A percentile compares a stretch with the other conserved stretches of the same genome.
Evolutionary conservation across 2,113 vertebrate genomes (phyloP).

Genomic region (Calcarius ornatus): DNA sequence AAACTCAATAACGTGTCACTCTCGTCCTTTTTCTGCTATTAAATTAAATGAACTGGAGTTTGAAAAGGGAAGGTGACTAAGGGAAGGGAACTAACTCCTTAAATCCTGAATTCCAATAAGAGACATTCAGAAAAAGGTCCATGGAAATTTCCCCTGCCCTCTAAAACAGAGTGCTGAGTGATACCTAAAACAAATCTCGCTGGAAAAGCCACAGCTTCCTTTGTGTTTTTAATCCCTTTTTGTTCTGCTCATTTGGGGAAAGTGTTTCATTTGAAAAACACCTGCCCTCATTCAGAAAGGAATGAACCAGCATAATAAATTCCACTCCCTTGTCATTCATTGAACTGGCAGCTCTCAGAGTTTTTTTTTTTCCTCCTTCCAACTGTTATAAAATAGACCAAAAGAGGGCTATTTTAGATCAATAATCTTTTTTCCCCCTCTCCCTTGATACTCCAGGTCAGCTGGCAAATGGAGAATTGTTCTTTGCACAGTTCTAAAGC

Average conservation of each 20-base stretch:
- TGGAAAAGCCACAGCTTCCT: neutral
- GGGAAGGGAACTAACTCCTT: neutral
- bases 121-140: neutral
- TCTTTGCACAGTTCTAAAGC: constrained; percentile 2
- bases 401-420: constrained; percentile 53
- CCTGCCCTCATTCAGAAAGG: constrained; percentile 35
- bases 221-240: neutral
- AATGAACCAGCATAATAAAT: constrained; percentile 3
- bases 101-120: neutral
- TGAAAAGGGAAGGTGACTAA: neutral
- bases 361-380: neutral
- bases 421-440: neutral
- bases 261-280: constrained; percentile 33
- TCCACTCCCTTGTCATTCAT: constrained; percentile 17
- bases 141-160: neutral
- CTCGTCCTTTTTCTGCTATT: neutral
- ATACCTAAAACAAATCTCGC: neutral
- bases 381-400: constrained; percentile 45
- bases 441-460: constrained; percentile 57
- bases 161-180: neutral
- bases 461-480: constrained; percentile 51
- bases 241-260: neutral
- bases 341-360: neutral
- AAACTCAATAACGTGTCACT: constrained; percentile 30
- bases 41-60: constrained; percentile 7